Evolutionary conservation across 2,113 vertebrate genomes (phyloP).

Genomic region (Dolichallabes microphthalmus): DNA sequence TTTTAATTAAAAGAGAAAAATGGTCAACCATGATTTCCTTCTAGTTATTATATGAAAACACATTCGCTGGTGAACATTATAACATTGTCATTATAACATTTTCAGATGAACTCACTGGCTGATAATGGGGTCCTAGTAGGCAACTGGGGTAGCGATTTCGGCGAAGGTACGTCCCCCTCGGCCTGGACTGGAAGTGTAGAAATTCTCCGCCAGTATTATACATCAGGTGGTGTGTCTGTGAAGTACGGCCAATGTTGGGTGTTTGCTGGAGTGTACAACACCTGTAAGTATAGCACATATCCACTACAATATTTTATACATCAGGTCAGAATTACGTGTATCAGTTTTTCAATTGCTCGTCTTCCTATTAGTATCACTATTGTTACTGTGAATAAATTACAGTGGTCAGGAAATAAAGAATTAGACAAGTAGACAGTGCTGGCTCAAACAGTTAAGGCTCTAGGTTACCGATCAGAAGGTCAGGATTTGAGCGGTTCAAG

Average conservation of each 20-base stretch:
- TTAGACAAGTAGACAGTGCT: background rate
- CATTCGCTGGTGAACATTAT: background rate
- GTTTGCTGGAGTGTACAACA: slow-evolving; percentile 90
- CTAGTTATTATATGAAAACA: background rate
- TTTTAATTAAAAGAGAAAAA: background rate
- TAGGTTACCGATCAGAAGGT: no score
- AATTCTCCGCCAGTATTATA: slow-evolving; percentile 81
- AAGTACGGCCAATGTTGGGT: slow-evolving; percentile 92
- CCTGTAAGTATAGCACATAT: slow-evolving; percentile 76
- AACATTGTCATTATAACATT: slow-evolving; percentile 6
- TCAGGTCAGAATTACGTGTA: background rate
- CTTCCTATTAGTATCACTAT: background rate
- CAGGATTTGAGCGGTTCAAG: no score
- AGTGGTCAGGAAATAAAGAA: background rate
- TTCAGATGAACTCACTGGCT: slow-evolving; percentile 84
- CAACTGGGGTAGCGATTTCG: slow-evolving; percentile 80
- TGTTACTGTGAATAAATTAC: background rate
- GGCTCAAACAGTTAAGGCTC: no score
- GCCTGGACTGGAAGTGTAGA: slow-evolving; percentile 87
- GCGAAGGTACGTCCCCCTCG: slow-evolving; percentile 75
- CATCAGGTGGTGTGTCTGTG: slow-evolving; percentile 69
- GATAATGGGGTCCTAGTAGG: slow-evolving; percentile 85
- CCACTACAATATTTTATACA: background rate
- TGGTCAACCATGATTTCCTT: background rate
- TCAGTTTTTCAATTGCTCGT: background rate